Percentiles rank a stretch among this genome's conserved stretches.
phyloP scores from a whole-genome alignment of 2,888 invertebrate genomes.

The Eilema sororculum region DNA sequence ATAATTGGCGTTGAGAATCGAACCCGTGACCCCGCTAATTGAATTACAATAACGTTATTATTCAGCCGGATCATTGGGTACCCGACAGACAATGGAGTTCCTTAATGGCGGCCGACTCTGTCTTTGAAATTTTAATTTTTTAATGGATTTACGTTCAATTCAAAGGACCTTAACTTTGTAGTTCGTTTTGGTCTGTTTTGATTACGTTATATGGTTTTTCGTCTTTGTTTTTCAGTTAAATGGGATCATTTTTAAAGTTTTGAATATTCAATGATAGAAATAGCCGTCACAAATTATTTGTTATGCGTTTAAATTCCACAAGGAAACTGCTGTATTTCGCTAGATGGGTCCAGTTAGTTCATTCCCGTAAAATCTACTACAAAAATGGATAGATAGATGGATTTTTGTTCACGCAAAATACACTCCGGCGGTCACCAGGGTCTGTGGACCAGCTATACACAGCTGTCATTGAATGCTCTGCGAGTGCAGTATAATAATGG shows the following conservation, averaged over 20 bases:
- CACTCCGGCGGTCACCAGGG: too few species aligned
- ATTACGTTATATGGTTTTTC: not conserved
- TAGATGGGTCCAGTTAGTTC: too few species aligned
- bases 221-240: not conserved
- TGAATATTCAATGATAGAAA: too few species aligned
- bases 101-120: constrained; percentile 35
- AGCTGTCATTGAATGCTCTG: too few species aligned
- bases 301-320: too few species aligned
- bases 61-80: constrained; percentile 47
- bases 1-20: constrained; percentile 59
- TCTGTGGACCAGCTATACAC: too few species aligned
- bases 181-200: not conserved
- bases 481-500: too few species aligned
- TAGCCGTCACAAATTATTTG: too few species aligned
- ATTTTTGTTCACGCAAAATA: too few species aligned
- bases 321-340: too few species aligned
- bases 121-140: constrained; percentile 44
- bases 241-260: not conserved
- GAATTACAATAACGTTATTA: constrained; percentile 64
- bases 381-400: too few species aligned
- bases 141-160: constrained; percentile 30
- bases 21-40: constrained; percentile 57
- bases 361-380: too few species aligned
- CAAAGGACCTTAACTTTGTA: not conserved
- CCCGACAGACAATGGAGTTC: constrained; percentile 46